Evolutionary conservation across 2,797 vertebrate genomes (phyloP).

Genomic region (Euphonia xanthogaster): DNA sequence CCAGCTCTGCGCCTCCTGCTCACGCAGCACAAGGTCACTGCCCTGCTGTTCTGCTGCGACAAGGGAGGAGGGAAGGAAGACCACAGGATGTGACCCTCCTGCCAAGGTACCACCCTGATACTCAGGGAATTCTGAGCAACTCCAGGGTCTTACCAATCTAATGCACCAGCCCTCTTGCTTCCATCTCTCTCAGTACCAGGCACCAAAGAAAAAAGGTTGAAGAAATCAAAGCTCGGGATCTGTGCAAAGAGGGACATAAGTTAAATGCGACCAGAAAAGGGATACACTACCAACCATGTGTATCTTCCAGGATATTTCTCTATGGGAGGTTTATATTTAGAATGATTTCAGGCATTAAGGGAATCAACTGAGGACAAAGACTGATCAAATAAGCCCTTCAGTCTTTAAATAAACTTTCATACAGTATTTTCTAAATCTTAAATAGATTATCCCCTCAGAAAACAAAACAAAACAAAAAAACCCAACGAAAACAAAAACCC

Average conservation of each 20-base stretch:
- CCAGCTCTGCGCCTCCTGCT: not conserved
- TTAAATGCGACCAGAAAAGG: not conserved
- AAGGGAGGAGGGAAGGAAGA: not conserved
- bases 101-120: too few species aligned
- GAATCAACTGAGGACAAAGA: not conserved
- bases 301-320: not conserved
- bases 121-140: not conserved
- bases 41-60: fast-evolving
- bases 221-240: not conserved
- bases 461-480: too few species aligned
- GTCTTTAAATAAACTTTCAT: not conserved
- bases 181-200: not conserved
- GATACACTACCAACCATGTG: not conserved
- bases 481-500: too few species aligned
- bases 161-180: not conserved
- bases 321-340: not conserved
- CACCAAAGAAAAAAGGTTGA: not conserved
- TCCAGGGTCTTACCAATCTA: not conserved
- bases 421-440: not conserved
- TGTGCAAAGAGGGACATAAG: not conserved
- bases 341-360: not conserved
- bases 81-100: not conserved
- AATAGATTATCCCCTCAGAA: not conserved
- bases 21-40: not conserved
- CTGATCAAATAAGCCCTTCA: not conserved